phyloP scores from a whole-genome alignment of 2,113 vertebrate genomes.

The Suricata suricatta region DNA sequence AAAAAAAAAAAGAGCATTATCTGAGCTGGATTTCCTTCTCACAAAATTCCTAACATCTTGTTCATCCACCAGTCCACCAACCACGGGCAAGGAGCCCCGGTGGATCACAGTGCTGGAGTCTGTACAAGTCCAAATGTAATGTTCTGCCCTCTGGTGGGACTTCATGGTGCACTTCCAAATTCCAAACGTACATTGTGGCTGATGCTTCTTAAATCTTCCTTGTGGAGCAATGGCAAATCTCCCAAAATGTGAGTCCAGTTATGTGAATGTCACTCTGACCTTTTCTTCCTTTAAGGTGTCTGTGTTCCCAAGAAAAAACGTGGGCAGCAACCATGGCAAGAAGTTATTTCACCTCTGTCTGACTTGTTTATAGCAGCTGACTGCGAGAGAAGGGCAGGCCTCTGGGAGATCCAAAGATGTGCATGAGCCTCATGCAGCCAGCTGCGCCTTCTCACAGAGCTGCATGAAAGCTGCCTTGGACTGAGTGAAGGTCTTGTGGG shows the following conservation, averaged over 20 bases:
- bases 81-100: neutral
- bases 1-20: neutral
- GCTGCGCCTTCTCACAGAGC: neutral
- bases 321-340: neutral
- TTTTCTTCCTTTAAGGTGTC: neutral
- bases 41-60: neutral
- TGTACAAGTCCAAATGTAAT: fast-evolving
- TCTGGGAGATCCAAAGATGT: fast-evolving
- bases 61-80: neutral
- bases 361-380: neutral
- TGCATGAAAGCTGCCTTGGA: neutral
- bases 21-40: neutral
- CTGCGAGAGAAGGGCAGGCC: too few species aligned
- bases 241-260: slow-evolving; percentile 57
- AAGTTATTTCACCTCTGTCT: neutral
- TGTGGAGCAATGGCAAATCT: neutral
- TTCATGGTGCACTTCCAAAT: neutral
- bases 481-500: neutral
- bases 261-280: neutral
- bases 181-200: neutral
- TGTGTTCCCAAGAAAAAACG: slow-evolving; percentile 9
- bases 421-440: neutral
- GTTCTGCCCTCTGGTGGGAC: neutral
- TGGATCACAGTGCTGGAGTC: neutral
- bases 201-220: neutral